Evolutionary conservation across 1,140 invertebrate genomes (phyloP).

Genomic region (Spodoptera frugiperda): DNA sequence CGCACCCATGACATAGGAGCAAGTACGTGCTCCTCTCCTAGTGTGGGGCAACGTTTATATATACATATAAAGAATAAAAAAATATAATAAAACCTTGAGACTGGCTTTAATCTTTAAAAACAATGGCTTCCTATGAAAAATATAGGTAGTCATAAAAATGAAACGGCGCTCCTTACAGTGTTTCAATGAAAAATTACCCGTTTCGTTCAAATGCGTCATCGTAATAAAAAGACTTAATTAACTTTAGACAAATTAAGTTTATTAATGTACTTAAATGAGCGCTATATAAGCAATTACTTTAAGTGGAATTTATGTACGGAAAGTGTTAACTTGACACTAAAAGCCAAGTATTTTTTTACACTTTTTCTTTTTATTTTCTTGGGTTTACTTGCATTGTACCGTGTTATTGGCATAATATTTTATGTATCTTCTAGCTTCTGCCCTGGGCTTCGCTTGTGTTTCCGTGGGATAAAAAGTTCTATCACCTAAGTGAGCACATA

Average conservation of each 20-base stretch:
- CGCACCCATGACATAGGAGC: no score
- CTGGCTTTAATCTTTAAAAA: no score
- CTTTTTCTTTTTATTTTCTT: no score
- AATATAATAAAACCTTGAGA: no score
- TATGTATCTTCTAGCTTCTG: no score
- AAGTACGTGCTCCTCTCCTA: no score
- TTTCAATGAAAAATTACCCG: constrained; percentile 6
- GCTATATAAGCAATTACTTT: not conserved
- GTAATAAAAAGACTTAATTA: constrained; percentile 28
- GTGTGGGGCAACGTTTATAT: no score
- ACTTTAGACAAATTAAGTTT: constrained; percentile 30
- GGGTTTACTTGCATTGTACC: not conserved
- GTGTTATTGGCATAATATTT: no score
- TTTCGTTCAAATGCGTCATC: constrained; percentile 6
- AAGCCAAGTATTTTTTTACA: not conserved
- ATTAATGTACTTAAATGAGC: constrained; percentile 12
- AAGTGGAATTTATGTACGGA: constrained; percentile 19
- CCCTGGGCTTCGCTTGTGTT: no score
- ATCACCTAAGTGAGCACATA: no score
- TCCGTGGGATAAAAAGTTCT: no score
- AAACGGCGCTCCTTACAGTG: not conserved
- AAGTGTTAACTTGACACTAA: not conserved
- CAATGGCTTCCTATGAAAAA: not conserved
- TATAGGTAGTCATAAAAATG: not conserved
- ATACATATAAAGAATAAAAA: no score